These are phyloP conservation scores for Eretmochelys imbricata DNA, from an alignment of 2,113 vertebrate genomes.

Conservation along the genomic window DNA sequence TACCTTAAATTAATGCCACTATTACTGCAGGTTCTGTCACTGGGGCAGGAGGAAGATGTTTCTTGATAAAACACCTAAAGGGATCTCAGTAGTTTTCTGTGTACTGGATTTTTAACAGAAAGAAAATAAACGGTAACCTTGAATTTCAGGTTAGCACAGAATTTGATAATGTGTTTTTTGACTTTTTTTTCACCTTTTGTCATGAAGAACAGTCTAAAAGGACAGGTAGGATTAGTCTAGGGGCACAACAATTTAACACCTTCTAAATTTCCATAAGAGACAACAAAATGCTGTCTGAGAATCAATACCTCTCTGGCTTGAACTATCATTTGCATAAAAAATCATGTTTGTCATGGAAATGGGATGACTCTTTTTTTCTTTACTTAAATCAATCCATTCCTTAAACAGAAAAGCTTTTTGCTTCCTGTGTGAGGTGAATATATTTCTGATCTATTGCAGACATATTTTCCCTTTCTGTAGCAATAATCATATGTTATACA, in stretches of 20 bases:
- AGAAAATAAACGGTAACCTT: background rate
- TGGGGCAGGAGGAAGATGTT: background rate
- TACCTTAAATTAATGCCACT: background rate
- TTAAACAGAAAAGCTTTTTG: background rate
- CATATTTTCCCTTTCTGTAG: background rate
- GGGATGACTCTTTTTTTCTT: background rate
- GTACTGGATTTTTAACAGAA: background rate
- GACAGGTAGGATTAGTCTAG: background rate
- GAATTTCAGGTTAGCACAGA: background rate
- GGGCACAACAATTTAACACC: background rate
- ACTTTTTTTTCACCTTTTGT: background rate
- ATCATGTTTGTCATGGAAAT: background rate
- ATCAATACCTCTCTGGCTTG: background rate
- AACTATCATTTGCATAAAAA: background rate
- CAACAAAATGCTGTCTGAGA: background rate
- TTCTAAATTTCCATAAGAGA: background rate
- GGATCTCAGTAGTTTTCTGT: background rate
- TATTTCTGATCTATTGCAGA: background rate
- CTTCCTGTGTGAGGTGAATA: background rate
- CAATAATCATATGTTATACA: background rate
- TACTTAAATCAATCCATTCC: background rate
- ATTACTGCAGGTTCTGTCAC: background rate
- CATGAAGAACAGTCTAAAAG: background rate
- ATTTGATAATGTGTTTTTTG: background rate
- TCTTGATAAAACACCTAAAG: background rate